Conservation (phyloP, 1,140 invertebrate species). For the Lepidotrigona ventralis region DNA sequence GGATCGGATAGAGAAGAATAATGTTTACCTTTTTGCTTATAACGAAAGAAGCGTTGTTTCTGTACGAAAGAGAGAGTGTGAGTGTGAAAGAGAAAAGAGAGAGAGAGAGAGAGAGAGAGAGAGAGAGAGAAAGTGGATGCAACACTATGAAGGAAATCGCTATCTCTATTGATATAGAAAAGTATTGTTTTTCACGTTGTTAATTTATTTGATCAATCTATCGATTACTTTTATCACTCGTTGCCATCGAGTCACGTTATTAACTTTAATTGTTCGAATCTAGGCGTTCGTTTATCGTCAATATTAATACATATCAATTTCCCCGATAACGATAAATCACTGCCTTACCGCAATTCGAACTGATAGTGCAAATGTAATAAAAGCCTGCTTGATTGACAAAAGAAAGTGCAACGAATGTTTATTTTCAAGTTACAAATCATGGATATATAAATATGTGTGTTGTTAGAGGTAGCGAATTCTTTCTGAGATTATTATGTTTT, state of each 20-base stretch:
- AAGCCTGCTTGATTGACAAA: background rate
- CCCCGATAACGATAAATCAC: conserved; percentile 22
- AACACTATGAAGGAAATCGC: conserved; percentile 53
- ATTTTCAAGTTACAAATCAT: background rate
- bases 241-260: background rate
- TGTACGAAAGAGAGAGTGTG: conserved; percentile 7
- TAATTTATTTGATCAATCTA: conserved; percentile 25
- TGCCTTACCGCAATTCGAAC: conserved; percentile 8
- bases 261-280: background rate
- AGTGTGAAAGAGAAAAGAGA: conserved; percentile 8
- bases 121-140: conserved; percentile 13
- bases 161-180: conserved; percentile 55
- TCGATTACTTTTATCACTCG: conserved; percentile 10
- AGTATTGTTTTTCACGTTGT: conserved; percentile 1
- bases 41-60: conserved; percentile 35
- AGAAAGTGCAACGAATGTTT: background rate
- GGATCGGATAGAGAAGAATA: conserved; percentile 38
- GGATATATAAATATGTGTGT: conserved; percentile 9
- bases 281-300: background rate
- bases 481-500: conserved; percentile 65
- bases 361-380: background rate
- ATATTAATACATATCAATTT: conserved; percentile 40
- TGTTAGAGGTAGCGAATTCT: conserved; percentile 61
- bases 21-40: conserved; percentile 49
- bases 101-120: conserved; percentile 14